Evolutionary conservation across 2,113 vertebrate genomes (phyloP).

Genomic region (Archilochus colubris): DNA sequence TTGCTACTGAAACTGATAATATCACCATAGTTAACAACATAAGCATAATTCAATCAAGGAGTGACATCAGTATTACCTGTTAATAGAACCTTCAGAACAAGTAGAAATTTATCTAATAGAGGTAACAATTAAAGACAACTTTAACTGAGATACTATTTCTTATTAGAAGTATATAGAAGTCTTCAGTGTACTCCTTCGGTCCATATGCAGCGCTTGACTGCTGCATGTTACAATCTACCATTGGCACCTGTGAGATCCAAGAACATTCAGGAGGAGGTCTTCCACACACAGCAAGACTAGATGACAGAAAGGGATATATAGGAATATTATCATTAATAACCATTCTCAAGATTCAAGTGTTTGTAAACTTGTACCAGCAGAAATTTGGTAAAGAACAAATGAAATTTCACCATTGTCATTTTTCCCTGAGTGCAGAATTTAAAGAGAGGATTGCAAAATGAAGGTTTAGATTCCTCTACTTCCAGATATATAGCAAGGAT

Average conservation of each 20-base stretch:
- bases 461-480: neutral
- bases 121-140: neutral
- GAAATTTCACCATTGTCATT: neutral
- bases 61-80: neutral
- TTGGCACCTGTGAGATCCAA: neutral
- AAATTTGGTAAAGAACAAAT: neutral
- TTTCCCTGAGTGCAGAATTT: neutral
- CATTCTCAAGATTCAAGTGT: neutral
- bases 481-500: neutral
- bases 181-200: neutral
- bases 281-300: neutral
- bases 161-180: neutral
- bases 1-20: too few relatives aligned
- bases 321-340: neutral
- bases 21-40: too few relatives aligned
- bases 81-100: neutral
- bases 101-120: neutral
- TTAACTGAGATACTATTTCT: neutral
- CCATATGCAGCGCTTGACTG: rapidly evolving
- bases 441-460: neutral
- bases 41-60: neutral
- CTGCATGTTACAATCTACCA: neutral
- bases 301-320: neutral
- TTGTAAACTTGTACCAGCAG: neutral
- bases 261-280: neutral